A percentile compares a stretch with the other conserved stretches of the same genome.
These are phyloP conservation scores for Elaphurus davidianus DNA, from an alignment of 2,113 vertebrate species.

Conservation along the genomic window DNA sequence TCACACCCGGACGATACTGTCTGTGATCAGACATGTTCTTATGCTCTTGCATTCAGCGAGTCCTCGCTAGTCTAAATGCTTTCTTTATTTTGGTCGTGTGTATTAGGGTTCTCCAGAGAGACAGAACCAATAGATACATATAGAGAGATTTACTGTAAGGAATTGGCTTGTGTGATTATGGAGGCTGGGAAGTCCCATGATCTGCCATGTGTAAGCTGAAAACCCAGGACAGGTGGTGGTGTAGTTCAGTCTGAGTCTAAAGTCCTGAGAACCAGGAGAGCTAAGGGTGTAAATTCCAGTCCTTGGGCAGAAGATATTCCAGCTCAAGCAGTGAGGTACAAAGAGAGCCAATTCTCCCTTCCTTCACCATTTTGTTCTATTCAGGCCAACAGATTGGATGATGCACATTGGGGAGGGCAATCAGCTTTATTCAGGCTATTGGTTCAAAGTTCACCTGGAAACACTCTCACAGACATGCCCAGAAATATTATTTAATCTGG, in stretches of 20 bases:
- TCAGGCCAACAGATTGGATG: background rate
- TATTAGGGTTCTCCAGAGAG: background rate
- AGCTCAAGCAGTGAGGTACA: background rate
- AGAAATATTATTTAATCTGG: background rate
- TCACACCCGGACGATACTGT: background rate
- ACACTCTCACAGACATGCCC: background rate
- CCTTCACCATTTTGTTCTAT: background rate
- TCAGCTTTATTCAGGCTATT: background rate
- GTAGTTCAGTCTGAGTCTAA: background rate
- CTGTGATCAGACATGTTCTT: background rate
- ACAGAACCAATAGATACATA: background rate
- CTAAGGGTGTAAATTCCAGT: background rate
- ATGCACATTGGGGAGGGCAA: background rate
- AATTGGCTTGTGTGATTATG: background rate
- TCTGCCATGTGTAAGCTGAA: background rate
- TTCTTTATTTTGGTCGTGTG: background rate
- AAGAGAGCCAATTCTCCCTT: background rate
- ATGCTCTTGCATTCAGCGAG: background rate
- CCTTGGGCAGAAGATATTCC: background rate
- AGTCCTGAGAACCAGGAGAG: background rate
- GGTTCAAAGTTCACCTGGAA: background rate
- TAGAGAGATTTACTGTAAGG: background rate
- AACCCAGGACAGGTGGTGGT: background rate
- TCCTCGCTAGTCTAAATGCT: background rate
- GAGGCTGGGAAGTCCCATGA: background rate